Base-by-base conservation (phyloP, 2,888 invertebrate species). In the Pasiphila rectangulata region DNA sequence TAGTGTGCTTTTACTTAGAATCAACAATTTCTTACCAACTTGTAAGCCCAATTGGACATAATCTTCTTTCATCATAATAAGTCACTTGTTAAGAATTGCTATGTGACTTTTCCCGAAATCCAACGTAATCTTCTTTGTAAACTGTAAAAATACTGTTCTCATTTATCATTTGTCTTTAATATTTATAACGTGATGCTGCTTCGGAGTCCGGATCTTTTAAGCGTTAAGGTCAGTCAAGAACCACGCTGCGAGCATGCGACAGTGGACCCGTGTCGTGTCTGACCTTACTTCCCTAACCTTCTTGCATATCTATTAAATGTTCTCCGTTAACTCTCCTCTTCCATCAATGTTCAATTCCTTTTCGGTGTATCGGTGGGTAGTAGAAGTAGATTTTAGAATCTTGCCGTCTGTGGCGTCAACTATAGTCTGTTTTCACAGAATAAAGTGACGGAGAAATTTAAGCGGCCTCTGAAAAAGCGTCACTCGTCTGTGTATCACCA, bases 401-500 rank as follows among this genome's bases (percentile, higher is more conserved):
- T 45, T 25, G 34, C 41, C 54, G 49, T 54, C 48, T 41, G 51
- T 59, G 35, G 51, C 56, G 60, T 72, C 73, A 68, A 82, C 67
- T 32, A 52, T 41, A 27, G 45, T 62, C 45, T 64, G 56, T 69
- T 64, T 77, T 81, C 87, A 69, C 92, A 95, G 93, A 94, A 94
- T 66, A 95, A 95, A 89, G 94, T 95, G 59, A 94, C 95, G 54
- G 96, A 96, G 82, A 94, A 95, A 80, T 94, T 95, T 78, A 95
- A 95, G 86, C 91, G 95, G 71, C 96, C 95, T 40, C 93, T 96
- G 83, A 95, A 96, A 83, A 96, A 96, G 87, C 92, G 95, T 64
- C 95, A 95, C 82, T 94, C 95, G 61, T 94, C 94, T 75, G 93
- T 95, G 56, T 94, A 95, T 81, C 95, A 96, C 85, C 95, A 96